Conservation (phyloP, 2,113 vertebrate species). For the Anas platyrhynchos region DNA sequence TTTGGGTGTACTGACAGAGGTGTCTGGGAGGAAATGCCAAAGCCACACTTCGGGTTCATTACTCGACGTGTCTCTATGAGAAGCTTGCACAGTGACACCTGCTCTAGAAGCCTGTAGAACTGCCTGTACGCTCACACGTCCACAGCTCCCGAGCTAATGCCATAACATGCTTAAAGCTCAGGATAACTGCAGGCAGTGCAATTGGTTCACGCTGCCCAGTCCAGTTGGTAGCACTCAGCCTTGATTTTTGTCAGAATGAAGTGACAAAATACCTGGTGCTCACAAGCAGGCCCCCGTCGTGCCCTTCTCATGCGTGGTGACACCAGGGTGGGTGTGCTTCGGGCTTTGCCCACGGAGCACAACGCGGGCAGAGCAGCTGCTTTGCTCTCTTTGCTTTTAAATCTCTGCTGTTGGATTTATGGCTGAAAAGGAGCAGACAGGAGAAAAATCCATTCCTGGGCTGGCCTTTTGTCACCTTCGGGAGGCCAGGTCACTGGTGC, state of each 20-base stretch:
- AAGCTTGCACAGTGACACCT: neutral
- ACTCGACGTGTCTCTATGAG: neutral
- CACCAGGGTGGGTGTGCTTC: rapidly evolving
- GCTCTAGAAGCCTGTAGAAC: neutral
- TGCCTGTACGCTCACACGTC: neutral
- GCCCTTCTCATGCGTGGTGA: rapidly evolving
- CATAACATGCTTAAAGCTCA: neutral
- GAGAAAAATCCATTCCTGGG: rapidly evolving
- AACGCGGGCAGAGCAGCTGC: neutral
- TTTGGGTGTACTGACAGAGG: neutral
- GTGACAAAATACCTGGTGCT: rapidly evolving
- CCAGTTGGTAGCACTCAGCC: too few species aligned
- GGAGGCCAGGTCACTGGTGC: rapidly evolving
- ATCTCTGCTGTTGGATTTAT: neutral
- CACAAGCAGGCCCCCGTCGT: neutral
- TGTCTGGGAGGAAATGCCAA: neutral
- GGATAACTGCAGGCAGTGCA: neutral
- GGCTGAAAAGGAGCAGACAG: neutral
- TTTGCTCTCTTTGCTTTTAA: too few species aligned
- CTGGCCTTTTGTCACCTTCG: neutral
- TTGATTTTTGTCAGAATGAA: neutral
- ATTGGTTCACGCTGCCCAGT: neutral
- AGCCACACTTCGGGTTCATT: neutral
- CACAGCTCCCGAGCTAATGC: neutral
- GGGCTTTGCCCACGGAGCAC: neutral